phyloP scores from a whole-genome alignment of 2,113 vertebrate genomes.

The Hypocryptadius cinnamomeus region DNA sequence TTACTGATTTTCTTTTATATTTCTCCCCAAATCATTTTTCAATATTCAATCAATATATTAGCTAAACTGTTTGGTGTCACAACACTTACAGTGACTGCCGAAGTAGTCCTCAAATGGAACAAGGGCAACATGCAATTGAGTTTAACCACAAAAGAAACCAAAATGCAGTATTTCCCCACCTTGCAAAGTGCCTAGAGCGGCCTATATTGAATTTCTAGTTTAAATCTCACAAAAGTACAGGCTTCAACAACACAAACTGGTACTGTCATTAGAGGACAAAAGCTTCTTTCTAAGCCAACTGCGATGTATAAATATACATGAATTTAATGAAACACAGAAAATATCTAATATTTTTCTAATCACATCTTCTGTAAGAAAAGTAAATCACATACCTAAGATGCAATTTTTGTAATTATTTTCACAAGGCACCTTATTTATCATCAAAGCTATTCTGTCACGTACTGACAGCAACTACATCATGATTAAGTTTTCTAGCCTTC shows the following conservation, averaged over 20 bases:
- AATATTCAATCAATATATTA: neutral
- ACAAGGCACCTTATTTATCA: neutral
- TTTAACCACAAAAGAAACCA: neutral
- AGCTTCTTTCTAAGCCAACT: neutral
- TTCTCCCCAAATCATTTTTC: neutral
- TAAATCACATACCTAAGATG: neutral
- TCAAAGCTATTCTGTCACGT: neutral
- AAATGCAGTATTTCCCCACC: accelerated
- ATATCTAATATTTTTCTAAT: neutral
- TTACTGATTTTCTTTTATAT: neutral
- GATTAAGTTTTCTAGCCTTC: constrained; percentile 21
- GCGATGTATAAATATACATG: accelerated
- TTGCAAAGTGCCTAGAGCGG: neutral
- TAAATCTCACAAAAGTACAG: neutral
- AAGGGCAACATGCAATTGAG: neutral
- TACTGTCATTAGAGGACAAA: neutral
- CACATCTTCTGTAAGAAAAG: neutral
- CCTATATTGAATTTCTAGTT: neutral
- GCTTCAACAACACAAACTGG: neutral
- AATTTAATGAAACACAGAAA: neutral
- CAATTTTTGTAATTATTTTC: neutral
- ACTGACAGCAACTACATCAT: neutral
- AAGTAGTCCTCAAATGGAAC: neutral
- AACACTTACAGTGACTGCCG: neutral
- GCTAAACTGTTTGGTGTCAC: neutral